phyloP scores from a whole-genome alignment of 2,888 invertebrate genomes.

The Dicycla oo region DNA sequence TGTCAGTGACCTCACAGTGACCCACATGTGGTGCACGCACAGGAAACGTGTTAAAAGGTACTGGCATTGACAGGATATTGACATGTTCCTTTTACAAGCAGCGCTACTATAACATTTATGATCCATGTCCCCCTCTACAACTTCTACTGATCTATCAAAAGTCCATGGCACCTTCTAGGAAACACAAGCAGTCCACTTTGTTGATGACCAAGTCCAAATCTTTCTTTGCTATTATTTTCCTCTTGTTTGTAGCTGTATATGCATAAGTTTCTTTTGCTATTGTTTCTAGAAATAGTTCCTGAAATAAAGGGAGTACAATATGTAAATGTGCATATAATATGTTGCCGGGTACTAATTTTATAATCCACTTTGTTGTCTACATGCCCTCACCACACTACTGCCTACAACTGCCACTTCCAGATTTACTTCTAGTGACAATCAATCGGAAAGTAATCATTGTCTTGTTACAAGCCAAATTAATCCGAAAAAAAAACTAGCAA shows the following conservation, averaged over 20 bases:
- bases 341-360: background rate
- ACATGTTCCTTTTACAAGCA: background rate
- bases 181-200: constrained; percentile 94
- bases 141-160: constrained; percentile 72
- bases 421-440: background rate
- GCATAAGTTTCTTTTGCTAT: constrained; percentile 94
- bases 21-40: no score
- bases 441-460: no score
- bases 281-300: constrained; percentile 96
- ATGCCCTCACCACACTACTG: background rate
- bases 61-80: no score
- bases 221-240: constrained; percentile 95
- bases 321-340: background rate
- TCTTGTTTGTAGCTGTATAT: constrained; percentile 93
- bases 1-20: no score
- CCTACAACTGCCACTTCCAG: background rate
- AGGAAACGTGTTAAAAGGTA: background rate
- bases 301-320: constrained; percentile 77
- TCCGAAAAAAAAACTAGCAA: background rate
- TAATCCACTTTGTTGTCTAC: background rate
- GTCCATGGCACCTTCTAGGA: constrained; percentile 95
- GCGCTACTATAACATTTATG: background rate
- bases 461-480: background rate
- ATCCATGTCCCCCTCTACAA: background rate
- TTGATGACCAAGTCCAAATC: constrained; percentile 95